A percentile compares a stretch with the other conserved stretches of the same genome.
phyloP scores from a whole-genome alignment of 2,888 invertebrate species.

The Crossocerus cetratus region DNA sequence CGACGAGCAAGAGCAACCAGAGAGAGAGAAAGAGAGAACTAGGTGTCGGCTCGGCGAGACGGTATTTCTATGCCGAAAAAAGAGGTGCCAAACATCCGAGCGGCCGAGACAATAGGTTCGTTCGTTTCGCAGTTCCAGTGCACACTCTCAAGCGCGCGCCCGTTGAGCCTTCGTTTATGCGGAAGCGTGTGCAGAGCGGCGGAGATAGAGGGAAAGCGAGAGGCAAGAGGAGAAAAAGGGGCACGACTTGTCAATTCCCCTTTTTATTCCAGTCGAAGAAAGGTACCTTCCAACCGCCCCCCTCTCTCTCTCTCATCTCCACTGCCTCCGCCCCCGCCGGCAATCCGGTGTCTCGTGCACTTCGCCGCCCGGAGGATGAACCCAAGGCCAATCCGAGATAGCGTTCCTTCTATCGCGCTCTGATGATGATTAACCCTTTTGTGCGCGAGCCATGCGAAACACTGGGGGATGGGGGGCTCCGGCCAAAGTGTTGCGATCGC shows the following conservation, averaged over 20 bases:
- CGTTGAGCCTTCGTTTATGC: slow-evolving; percentile 56
- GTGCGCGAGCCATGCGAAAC: slow-evolving; percentile 29
- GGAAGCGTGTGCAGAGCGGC: slow-evolving; percentile 44
- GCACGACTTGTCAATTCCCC: slow-evolving; percentile 34
- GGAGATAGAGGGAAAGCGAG: too few relatives aligned
- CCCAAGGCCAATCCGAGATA: slow-evolving; percentile 30
- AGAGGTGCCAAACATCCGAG: slow-evolving; percentile 47
- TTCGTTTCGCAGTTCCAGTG: slow-evolving; percentile 55
- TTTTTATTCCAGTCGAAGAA: slow-evolving; percentile 34
- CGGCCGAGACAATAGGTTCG: slow-evolving; percentile 53
- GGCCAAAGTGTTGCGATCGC: slow-evolving; percentile 24
- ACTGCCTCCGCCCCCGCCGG: background rate
- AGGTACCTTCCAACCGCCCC: background rate
- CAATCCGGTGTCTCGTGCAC: slow-evolving; percentile 31
- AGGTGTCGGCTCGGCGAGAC: too few relatives aligned
- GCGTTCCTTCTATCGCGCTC: slow-evolving; percentile 37
- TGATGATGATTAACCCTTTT: slow-evolving; percentile 58
- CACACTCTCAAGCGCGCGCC: slow-evolving; percentile 46
- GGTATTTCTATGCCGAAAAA: background rate
- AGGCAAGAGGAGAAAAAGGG: background rate
- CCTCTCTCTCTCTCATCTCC: too few relatives aligned
- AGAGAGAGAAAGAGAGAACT: too few relatives aligned
- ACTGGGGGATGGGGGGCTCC: too few relatives aligned
- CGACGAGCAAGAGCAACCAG: too few relatives aligned
- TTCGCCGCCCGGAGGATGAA: slow-evolving; percentile 46